Evolutionary conservation across 2,888 invertebrate genomes (phyloP).

Genomic region (Alitta virens): DNA sequence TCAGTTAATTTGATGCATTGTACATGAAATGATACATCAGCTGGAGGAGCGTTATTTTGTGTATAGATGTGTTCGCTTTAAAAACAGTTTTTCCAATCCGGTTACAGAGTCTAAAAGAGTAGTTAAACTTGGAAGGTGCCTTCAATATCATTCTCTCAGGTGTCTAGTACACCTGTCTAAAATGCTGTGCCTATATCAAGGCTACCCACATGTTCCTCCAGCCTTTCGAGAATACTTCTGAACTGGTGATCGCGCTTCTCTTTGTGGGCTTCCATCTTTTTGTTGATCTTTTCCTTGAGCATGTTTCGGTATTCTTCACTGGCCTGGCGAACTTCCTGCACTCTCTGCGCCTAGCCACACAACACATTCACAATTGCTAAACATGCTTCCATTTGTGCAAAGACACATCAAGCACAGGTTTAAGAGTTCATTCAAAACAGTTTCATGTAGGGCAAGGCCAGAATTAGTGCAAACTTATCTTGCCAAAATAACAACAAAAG

Average conservation of each 20-base stretch:
- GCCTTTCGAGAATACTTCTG: slow-evolving; percentile 84
- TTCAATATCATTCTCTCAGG: too few relatives aligned
- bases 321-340: slow-evolving; percentile 49
- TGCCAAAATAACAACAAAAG: neutral
- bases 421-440: neutral
- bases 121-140: too few relatives aligned
- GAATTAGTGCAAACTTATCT: slow-evolving; percentile 1
- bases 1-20: too few relatives aligned
- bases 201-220: slow-evolving; percentile 82
- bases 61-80: too few relatives aligned
- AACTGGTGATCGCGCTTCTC: slow-evolving; percentile 87
- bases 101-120: too few relatives aligned
- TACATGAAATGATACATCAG: too few relatives aligned
- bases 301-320: slow-evolving; percentile 71
- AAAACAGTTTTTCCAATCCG: too few relatives aligned
- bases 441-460: neutral
- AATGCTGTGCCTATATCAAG: neutral
- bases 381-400: too few relatives aligned
- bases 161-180: too few relatives aligned
- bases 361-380: neutral
- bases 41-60: too few relatives aligned
- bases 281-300: slow-evolving; percentile 62
- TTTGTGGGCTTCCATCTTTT: slow-evolving; percentile 82
- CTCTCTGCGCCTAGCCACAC: slow-evolving; percentile 44
- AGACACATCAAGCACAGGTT: neutral